These are phyloP conservation scores for Hypsibius dujardini DNA, from an alignment of 1,140 invertebrate genomes.

Conservation along the genomic window DNA sequence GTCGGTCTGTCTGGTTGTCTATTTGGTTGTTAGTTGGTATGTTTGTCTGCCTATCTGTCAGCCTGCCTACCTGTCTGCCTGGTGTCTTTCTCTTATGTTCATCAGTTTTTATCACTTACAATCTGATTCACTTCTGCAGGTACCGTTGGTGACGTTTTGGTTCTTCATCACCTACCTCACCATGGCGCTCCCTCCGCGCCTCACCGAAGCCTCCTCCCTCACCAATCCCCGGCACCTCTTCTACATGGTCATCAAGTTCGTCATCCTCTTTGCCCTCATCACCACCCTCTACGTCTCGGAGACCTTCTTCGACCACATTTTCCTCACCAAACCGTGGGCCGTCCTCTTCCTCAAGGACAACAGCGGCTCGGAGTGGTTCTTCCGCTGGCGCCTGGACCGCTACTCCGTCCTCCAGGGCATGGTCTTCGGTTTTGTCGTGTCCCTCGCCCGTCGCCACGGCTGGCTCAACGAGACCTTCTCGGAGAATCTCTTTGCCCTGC, in stretches of 20 bases:
- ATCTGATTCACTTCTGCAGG: neutral
- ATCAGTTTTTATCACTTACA: too few species aligned
- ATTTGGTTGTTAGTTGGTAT: too few species aligned
- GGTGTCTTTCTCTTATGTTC: too few species aligned
- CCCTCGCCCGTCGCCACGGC: neutral
- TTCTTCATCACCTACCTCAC: conserved; percentile 62
- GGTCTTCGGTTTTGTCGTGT: conserved; percentile 2
- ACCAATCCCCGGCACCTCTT: conserved; percentile 59
- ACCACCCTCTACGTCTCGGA: conserved; percentile 68
- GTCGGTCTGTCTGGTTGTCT: too few species aligned
- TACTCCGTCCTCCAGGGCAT: conserved; percentile 36
- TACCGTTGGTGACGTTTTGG: conserved; percentile 85
- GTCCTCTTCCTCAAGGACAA: conserved; percentile 80
- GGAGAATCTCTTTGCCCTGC: neutral
- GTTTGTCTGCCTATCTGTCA: too few species aligned
- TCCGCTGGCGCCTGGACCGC: conserved; percentile 80
- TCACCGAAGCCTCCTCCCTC: conserved; percentile 37
- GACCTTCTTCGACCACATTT: conserved; percentile 92
- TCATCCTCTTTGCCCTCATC: conserved; percentile 61
- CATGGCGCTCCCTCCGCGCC: conserved; percentile 37
- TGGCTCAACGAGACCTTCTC: neutral
- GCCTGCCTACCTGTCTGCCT: too few species aligned
- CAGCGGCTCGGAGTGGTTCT: conserved; percentile 76
- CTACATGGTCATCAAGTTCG: conserved; percentile 70
- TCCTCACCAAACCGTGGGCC: conserved; percentile 81